Evolutionary conservation across 2,797 vertebrate species (phyloP).

Genomic region (Sebastes variabilis): DNA sequence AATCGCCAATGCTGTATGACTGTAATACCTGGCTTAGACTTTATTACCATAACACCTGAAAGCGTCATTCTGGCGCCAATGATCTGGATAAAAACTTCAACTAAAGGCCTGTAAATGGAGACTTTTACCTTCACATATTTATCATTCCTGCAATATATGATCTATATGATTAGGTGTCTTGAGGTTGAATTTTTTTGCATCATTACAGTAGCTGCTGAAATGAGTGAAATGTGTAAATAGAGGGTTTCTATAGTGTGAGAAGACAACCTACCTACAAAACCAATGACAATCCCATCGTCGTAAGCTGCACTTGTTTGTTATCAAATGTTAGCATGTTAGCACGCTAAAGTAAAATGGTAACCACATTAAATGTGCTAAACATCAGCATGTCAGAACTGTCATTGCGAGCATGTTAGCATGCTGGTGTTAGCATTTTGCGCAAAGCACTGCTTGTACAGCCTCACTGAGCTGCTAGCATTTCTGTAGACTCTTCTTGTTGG

Average conservation of each 20-base stretch:
- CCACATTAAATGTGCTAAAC: not conserved
- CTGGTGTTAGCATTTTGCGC: not conserved
- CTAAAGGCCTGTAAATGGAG: not conserved
- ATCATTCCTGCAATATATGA: not conserved
- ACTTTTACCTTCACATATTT: not conserved
- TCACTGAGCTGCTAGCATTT: not conserved
- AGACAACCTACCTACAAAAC: not conserved
- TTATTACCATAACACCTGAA: not conserved
- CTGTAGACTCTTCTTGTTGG: not conserved
- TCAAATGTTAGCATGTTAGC: not conserved
- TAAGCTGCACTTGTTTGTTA: not conserved
- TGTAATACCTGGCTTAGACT: not conserved
- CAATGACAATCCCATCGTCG: not conserved
- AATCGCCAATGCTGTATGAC: not conserved
- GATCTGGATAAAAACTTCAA: not conserved
- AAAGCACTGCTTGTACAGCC: not conserved
- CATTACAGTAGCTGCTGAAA: not conserved
- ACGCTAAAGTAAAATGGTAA: not conserved
- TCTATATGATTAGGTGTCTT: not conserved
- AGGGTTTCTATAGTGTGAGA: not conserved
- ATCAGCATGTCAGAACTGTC: not conserved
- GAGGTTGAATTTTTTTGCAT: not conserved
- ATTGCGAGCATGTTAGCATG: not conserved
- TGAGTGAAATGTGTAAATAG: not conserved
- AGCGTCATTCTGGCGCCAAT: not conserved